Evolutionary conservation across 2,797 vertebrate genomes (phyloP).

Genomic region (Glyptemys insculpta): DNA sequence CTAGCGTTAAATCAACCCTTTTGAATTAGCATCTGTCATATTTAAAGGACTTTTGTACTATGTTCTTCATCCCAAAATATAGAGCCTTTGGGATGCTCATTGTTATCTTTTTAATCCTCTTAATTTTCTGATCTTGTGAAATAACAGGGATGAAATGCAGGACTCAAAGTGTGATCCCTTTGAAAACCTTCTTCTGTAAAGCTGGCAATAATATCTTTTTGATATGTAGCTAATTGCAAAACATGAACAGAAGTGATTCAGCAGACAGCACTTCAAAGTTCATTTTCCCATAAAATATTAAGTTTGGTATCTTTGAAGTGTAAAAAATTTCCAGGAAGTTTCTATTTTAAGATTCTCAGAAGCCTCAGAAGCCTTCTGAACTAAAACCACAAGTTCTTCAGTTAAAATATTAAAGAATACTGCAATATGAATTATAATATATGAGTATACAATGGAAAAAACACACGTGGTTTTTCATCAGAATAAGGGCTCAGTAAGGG

Average conservation of each 20-base stretch:
- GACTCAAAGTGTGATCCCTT: background rate
- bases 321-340: background rate
- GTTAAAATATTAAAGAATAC: background rate
- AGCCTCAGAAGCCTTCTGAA: background rate
- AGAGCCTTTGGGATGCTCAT: background rate
- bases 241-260: background rate
- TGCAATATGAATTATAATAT: background rate
- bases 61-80: background rate
- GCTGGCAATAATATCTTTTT: background rate
- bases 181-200: conserved; percentile 2
- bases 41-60: background rate
- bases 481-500: background rate
- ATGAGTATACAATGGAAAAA: background rate
- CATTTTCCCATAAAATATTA: conserved; percentile 26
- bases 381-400: background rate
- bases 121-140: background rate
- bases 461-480: background rate
- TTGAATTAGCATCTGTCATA: background rate
- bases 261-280: conserved; percentile 12
- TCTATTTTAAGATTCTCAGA: background rate
- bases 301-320: background rate
- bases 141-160: background rate
- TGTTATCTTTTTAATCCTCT: background rate
- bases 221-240: background rate
- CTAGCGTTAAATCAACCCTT: background rate